Conservation (phyloP, 1,140 invertebrate species). For the Drosophila erecta region DNA sequence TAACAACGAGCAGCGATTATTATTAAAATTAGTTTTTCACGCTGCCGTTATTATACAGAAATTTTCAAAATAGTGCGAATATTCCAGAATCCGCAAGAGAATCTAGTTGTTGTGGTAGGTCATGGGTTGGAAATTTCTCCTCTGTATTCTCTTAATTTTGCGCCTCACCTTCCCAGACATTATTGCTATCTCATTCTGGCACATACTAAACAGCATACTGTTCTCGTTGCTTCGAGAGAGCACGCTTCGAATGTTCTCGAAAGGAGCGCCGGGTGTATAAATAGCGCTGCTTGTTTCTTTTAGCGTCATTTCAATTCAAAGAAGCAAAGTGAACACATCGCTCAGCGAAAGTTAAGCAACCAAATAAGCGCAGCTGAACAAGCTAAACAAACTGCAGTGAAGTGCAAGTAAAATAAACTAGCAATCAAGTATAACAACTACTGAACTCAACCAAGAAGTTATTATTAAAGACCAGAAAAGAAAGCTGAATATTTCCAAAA, state of each 20-base stretch:
- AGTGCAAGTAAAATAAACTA: background rate
- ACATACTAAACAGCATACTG: background rate
- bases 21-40: background rate
- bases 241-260: slow-evolving; percentile 51
- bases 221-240: slow-evolving; percentile 40
- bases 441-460: background rate
- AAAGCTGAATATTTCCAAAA: background rate
- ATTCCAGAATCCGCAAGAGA: slow-evolving; percentile 5
- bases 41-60: background rate
- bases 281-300: slow-evolving; percentile 48
- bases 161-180: slow-evolving; percentile 1
- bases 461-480: background rate
- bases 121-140: background rate
- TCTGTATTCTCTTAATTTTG: background rate
- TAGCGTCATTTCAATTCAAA: slow-evolving; percentile 56
- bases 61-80: background rate
- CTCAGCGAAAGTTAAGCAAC: slow-evolving; percentile 40
- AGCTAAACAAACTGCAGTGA: slow-evolving; percentile 21
- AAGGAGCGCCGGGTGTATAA: slow-evolving; percentile 55
- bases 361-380: slow-evolving; percentile 36
- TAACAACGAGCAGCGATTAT: no score
- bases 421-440: no score
- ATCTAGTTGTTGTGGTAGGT: slow-evolving; percentile 5
- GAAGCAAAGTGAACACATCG: slow-evolving; percentile 61
- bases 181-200: background rate